Percentiles rank a stretch among this genome's conserved stretches.
Conservation (phyloP, 1,140 invertebrate species). For the Prorops nasuta region DNA sequence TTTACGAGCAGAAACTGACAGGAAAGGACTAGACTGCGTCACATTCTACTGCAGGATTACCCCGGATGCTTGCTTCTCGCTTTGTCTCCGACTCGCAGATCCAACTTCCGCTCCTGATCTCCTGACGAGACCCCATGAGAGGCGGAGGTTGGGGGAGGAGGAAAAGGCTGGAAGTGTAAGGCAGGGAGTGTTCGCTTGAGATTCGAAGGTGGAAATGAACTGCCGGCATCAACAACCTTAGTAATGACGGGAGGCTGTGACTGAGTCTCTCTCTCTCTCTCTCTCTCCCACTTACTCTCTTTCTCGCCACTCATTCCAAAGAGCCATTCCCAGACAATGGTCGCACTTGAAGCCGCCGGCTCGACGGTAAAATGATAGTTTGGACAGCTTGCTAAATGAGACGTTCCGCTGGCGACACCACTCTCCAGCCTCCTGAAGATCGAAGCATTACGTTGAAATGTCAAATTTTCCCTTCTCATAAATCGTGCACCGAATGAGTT, state of each 20-base stretch:
- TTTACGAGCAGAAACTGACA: constrained; percentile 30
- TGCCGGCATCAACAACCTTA: constrained; percentile 44
- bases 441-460: constrained; percentile 16
- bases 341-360: constrained; percentile 39
- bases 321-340: constrained; percentile 43
- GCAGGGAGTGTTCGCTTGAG: constrained; percentile 32
- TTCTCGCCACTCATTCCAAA: constrained; percentile 35
- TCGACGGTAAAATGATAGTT: constrained; percentile 41
- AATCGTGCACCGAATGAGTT: no score
- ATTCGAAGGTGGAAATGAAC: constrained; percentile 45
- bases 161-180: no score
- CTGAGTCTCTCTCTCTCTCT: constrained; percentile 32
- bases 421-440: constrained; percentile 28
- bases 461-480: no score
- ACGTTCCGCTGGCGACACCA: constrained; percentile 31
- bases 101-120: constrained; percentile 33
- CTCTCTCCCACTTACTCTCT: not conserved
- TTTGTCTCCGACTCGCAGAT: constrained; percentile 42
- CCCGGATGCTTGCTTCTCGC: constrained; percentile 40
- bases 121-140: constrained; percentile 19
- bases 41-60: constrained; percentile 41
- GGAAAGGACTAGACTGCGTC: constrained; percentile 36
- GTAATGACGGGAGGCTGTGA: constrained; percentile 38
- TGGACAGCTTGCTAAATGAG: constrained; percentile 43
- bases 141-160: not conserved